Conservation (phyloP, 2,113 vertebrate species). For the Echinops telfairi region DNA sequence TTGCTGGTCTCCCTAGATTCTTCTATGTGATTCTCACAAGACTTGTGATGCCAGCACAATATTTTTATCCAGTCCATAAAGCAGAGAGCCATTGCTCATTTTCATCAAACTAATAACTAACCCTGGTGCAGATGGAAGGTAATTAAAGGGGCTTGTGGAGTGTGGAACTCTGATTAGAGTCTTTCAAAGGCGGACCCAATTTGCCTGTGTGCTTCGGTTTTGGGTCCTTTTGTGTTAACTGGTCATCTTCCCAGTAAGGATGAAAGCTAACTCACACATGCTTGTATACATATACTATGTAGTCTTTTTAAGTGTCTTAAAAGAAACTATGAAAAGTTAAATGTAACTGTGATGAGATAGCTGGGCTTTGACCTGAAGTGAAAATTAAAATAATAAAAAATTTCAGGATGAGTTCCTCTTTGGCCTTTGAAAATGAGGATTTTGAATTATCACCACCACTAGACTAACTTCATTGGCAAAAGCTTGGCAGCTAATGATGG, state of each 20-base stretch:
- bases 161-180: not conserved
- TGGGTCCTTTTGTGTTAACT: slow-evolving; percentile 18
- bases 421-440: not conserved
- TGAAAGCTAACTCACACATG: not conserved
- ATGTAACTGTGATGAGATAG: not conserved
- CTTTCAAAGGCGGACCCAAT: too few species aligned
- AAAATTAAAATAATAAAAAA: not conserved
- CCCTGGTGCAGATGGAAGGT: not conserved
- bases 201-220: slow-evolving; percentile 40
- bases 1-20: slow-evolving; percentile 45
- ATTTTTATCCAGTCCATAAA: not conserved
- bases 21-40: slow-evolving; percentile 4
- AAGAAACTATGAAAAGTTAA: not conserved
- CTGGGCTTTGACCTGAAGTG: not conserved
- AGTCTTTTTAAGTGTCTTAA: not conserved
- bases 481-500: not conserved
- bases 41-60: not conserved
- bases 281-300: not conserved
- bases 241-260: not conserved
- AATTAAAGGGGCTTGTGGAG: not conserved
- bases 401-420: not conserved
- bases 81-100: not conserved
- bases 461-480: not conserved
- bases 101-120: not conserved
- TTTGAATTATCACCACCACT: not conserved